These are phyloP conservation scores for Nephrotoma flavescens DNA, from an alignment of 2,888 invertebrate species.

Conservation along the genomic window DNA sequence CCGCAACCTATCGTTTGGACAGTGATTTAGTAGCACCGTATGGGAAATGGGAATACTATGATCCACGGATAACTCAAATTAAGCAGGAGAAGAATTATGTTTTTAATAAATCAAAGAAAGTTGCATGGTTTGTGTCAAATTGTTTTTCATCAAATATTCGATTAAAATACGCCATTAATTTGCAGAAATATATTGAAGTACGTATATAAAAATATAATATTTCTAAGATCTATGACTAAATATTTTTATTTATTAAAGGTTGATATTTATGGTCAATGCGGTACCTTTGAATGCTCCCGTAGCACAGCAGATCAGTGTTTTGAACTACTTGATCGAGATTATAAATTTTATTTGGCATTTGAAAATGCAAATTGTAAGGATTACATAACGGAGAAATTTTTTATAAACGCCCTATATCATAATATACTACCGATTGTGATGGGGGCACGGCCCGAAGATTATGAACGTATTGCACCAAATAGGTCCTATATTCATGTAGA, in stretches of 20 bases:
- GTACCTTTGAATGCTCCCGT: slow-evolving; percentile 69
- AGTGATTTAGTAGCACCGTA: slow-evolving; percentile 95
- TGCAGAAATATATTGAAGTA: slow-evolving; percentile 65
- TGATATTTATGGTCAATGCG: slow-evolving; percentile 87
- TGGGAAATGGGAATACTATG: slow-evolving; percentile 84
- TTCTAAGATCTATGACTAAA: not conserved
- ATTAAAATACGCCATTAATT: slow-evolving; percentile 70
- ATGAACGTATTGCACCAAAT: slow-evolving; percentile 73
- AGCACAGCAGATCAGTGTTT: slow-evolving; percentile 73
- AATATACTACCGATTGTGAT: slow-evolving; percentile 88
- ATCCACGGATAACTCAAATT: slow-evolving; percentile 50
- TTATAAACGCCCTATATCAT: slow-evolving; percentile 79
- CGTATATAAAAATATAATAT: not conserved
- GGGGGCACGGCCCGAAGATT: slow-evolving; percentile 88
- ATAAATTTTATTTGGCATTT: slow-evolving; percentile 94
- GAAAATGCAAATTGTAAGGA: slow-evolving; percentile 95
- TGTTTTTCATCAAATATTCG: slow-evolving; percentile 86
- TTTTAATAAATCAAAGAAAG: slow-evolving; percentile 81
- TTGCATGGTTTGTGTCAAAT: slow-evolving; percentile 97
- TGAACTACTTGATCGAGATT: slow-evolving; percentile 77
- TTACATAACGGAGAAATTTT: slow-evolving; percentile 95
- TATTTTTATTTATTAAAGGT: slow-evolving; percentile 32
- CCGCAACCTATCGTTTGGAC: slow-evolving; percentile 85
- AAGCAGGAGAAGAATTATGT: slow-evolving; percentile 61
- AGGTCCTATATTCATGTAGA: slow-evolving; percentile 92